Conservation (phyloP, 2,888 invertebrate species). For the Gortyna flavago region DNA sequence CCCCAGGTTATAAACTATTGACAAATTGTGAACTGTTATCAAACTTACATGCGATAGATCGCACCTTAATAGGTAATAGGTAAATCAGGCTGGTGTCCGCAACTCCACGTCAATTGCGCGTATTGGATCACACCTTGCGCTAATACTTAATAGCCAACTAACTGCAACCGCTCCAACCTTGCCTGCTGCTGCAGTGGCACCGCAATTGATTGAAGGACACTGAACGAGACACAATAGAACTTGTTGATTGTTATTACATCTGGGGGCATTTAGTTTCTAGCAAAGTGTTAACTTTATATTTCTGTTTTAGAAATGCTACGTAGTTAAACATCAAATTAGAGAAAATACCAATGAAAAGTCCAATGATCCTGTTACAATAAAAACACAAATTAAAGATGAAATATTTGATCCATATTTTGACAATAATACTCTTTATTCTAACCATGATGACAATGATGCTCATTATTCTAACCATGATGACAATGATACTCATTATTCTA, state of each 20-base stretch:
- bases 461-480: background rate
- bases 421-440: background rate
- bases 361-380: background rate
- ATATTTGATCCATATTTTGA: background rate
- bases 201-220: background rate
- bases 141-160: too few relatives aligned
- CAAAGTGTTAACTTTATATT: background rate
- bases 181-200: too few relatives aligned
- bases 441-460: background rate
- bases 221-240: background rate
- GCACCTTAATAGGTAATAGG: too few relatives aligned
- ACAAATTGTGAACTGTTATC: too few relatives aligned
- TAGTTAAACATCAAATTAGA: background rate
- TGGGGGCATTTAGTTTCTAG: background rate
- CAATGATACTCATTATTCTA: background rate
- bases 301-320: constrained; percentile 36
- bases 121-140: too few relatives aligned
- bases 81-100: too few relatives aligned
- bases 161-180: too few relatives aligned
- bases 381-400: constrained; percentile 23
- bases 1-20: background rate
- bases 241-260: background rate
- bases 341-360: background rate
- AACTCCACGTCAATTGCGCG: too few relatives aligned
- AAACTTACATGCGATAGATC: too few relatives aligned